These are phyloP conservation scores for Anguilla rostrata DNA, from an alignment of 2,113 vertebrate genomes.

Conservation along the genomic window DNA sequence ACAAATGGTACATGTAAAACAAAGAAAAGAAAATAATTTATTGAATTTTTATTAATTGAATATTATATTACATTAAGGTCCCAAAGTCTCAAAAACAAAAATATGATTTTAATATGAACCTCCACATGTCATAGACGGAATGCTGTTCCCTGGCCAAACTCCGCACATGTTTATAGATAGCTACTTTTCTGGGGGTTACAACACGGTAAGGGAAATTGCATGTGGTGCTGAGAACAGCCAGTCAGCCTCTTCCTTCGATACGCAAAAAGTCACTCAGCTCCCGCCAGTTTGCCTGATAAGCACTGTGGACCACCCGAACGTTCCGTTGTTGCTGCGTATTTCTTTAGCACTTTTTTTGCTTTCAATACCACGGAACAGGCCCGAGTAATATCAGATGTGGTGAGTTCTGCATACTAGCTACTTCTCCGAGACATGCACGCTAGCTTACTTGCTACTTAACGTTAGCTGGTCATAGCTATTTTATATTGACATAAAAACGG, in stretches of 20 bases:
- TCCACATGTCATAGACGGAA: slow-evolving; percentile 18
- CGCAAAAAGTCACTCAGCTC: slow-evolving; percentile 61
- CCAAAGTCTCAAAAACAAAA: not conserved
- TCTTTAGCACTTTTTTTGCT: slow-evolving; percentile 53
- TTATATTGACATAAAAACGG: not conserved
- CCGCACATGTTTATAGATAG: slow-evolving; percentile 71
- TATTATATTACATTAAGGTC: not conserved
- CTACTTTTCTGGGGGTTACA: slow-evolving; percentile 66
- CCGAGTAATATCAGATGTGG: slow-evolving; percentile 80
- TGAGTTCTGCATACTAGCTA: slow-evolving; percentile 70
- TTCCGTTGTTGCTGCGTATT: slow-evolving; percentile 50
- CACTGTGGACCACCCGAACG: slow-evolving; percentile 43
- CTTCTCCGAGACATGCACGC: not conserved
- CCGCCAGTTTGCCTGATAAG: slow-evolving; percentile 59
- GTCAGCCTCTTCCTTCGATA: slow-evolving; percentile 47
- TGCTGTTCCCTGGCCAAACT: slow-evolving; percentile 46
- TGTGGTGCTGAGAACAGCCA: slow-evolving; percentile 60
- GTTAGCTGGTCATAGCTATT: slow-evolving; percentile 8
- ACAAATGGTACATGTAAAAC: not conserved
- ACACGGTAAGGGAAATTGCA: slow-evolving; percentile 46
- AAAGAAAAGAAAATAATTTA: not conserved
- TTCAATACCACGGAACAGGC: slow-evolving; percentile 73
- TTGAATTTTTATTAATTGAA: not conserved
- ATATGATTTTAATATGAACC: not conserved
- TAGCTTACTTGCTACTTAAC: slow-evolving; percentile 19